Conservation (phyloP, 1,140 invertebrate species). For the Brachionus rotundiformis region DNA sequence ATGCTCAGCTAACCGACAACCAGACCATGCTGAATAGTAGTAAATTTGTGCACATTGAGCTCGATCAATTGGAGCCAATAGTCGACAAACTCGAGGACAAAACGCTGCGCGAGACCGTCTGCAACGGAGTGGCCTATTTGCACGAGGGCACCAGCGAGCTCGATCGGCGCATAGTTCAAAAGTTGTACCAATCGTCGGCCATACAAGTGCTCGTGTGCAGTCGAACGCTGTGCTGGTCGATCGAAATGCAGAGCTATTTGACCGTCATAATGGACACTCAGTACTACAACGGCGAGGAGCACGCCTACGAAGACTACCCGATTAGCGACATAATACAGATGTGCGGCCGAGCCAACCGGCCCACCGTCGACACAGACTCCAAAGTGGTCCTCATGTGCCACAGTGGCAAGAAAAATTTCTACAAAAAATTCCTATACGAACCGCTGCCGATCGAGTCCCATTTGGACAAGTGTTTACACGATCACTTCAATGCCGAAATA, state of each 20-base stretch:
- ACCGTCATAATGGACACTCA: constrained; percentile 97
- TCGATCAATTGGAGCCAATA: constrained; percentile 79
- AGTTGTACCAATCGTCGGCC: constrained; percentile 86
- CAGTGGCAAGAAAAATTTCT: constrained; percentile 95
- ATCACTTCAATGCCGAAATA: constrained; percentile 99
- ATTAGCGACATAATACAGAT: constrained; percentile 96
- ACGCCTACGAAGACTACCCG: constrained; percentile 88
- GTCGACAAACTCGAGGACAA: constrained; percentile 83
- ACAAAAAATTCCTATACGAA: constrained; percentile 97
- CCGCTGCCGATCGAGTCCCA: constrained; percentile 96
- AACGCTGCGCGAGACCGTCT: constrained; percentile 77
- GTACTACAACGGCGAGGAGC: constrained; percentile 86
- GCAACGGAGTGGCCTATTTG: constrained; percentile 91
- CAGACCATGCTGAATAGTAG: background rate
- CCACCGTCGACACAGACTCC: constrained; percentile 81
- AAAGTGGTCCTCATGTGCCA: constrained; percentile 97
- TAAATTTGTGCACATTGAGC: constrained; percentile 64
- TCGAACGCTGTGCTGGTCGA: constrained; percentile 84
- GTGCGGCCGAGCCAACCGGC: constrained; percentile 78
- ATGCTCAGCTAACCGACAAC: constrained; percentile 68
- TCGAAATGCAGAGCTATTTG: constrained; percentile 83
- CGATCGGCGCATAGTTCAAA: constrained; percentile 85
- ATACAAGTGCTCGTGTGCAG: constrained; percentile 89
- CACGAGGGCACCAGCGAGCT: constrained; percentile 84
- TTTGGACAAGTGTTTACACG: constrained; percentile 91